phyloP scores from a whole-genome alignment of 2,113 vertebrate species.

The Psilopsiagon aurifrons region DNA sequence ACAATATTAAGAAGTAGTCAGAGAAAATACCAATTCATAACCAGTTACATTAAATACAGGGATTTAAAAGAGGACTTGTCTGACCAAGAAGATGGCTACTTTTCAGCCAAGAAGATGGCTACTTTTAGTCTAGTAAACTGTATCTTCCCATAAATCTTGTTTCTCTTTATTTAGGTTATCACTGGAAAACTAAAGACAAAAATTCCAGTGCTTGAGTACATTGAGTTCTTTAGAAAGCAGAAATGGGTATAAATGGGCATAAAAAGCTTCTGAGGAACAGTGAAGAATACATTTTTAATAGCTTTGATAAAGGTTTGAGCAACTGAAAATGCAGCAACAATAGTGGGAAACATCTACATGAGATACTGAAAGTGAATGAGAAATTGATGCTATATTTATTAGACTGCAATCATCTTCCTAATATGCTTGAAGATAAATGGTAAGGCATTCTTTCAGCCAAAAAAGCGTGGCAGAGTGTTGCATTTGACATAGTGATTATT shows the following conservation, averaged over 20 bases:
- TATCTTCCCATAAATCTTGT: neutral
- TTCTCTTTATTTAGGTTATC: neutral
- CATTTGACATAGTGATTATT: conserved; percentile 48
- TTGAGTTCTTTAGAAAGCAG: neutral
- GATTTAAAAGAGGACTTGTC: neutral
- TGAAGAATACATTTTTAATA: neutral
- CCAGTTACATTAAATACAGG: neutral
- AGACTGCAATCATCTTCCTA: conserved; percentile 27
- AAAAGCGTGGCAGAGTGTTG: neutral
- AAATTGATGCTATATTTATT: conserved; percentile 62
- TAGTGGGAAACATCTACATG: neutral
- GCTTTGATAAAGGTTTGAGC: conserved; percentile 8
- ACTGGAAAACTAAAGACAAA: neutral
- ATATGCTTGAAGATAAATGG: conserved; percentile 31
- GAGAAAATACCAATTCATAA: neutral
- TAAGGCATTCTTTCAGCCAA: conserved; percentile 6
- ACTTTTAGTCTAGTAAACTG: neutral
- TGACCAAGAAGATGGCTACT: neutral
- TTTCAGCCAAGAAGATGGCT: neutral
- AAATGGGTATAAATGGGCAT: neutral
- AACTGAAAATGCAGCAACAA: neutral
- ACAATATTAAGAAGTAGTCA: neutral
- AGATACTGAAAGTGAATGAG: conserved; percentile 24
- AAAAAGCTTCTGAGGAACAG: neutral
- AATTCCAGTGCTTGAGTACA: rapidly evolving